Conservation (phyloP, 2,113 vertebrate genomes). For the Sclerurus mexicanus region DNA sequence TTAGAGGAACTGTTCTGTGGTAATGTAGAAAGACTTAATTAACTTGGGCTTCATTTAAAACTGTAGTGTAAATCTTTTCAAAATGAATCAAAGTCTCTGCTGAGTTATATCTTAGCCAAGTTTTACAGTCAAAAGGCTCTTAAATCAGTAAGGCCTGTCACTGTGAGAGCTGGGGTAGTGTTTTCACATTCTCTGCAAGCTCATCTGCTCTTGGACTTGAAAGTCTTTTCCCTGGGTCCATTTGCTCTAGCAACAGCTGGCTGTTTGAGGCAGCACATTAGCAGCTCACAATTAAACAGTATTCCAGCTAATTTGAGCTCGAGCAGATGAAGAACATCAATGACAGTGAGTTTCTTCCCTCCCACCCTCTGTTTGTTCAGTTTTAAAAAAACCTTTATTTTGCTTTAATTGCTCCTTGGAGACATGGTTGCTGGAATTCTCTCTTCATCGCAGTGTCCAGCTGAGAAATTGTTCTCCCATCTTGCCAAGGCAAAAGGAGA, state of each 20-base stretch:
- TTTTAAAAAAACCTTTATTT: conserved; percentile 39
- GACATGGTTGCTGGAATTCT: conserved; percentile 12
- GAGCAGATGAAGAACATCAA: not conserved
- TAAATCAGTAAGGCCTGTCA: conserved; percentile 51
- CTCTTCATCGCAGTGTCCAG: conserved; percentile 9
- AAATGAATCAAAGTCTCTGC: conserved; percentile 45
- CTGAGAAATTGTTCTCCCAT: conserved; percentile 58
- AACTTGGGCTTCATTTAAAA: conserved; percentile 62
- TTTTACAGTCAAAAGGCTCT: conserved; percentile 51
- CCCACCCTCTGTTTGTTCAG: not conserved
- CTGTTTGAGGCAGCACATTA: conserved; percentile 47
- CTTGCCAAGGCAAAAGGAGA: conserved; percentile 26
- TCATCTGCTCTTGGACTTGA: conserved; percentile 9
- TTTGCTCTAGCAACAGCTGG: conserved; percentile 39
- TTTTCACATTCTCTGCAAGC: not conserved
- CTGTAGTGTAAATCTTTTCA: conserved; percentile 56
- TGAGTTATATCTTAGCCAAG: conserved; percentile 42
- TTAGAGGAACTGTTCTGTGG: not conserved
- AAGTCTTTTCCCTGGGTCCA: not conserved
- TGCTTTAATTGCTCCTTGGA: conserved; percentile 47
- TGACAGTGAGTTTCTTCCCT: not conserved
- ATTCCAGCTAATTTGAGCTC: conserved; percentile 30
- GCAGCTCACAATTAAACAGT: conserved; percentile 48
- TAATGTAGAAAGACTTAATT: conserved; percentile 63
- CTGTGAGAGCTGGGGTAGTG: not conserved